phyloP scores from a whole-genome alignment of 1,140 invertebrate genomes.

The Hesperophylax magnus region DNA sequence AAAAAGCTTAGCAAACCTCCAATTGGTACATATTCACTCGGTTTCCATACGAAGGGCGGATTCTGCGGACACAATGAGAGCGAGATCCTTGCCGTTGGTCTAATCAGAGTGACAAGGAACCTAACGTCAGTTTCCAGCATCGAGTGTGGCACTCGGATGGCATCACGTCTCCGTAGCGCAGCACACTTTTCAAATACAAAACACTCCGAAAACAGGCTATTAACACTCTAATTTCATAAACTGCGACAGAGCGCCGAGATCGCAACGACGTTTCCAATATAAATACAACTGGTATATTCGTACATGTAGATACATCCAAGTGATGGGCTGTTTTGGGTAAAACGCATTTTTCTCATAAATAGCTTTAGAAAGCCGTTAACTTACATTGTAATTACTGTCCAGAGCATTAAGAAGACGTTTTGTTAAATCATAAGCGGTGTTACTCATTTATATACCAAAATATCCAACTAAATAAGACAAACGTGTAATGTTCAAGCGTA shows the following conservation, averaged over 20 bases:
- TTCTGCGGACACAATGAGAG: neutral
- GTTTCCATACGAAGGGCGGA: neutral
- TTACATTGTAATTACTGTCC: constrained; percentile 73
- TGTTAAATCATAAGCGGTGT: constrained; percentile 72
- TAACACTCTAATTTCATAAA: constrained; percentile 27
- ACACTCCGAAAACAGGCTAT: constrained; percentile 15
- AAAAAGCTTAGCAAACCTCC: constrained; percentile 40
- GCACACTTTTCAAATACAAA: constrained; percentile 5
- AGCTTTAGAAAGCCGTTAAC: constrained; percentile 61
- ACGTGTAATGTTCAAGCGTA: constrained; percentile 71
- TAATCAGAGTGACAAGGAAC: constrained; percentile 17
- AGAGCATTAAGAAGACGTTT: constrained; percentile 72
- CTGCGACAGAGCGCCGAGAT: neutral
- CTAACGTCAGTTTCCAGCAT: constrained; percentile 41
- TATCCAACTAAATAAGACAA: constrained; percentile 72
- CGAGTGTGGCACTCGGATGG: constrained; percentile 34
- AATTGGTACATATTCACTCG: neutral
- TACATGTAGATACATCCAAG: constrained; percentile 42
- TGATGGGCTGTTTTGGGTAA: constrained; percentile 46
- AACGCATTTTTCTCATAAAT: constrained; percentile 46
- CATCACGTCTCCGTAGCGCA: constrained; percentile 31
- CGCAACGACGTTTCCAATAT: constrained; percentile 14
- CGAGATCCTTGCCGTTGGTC: constrained; percentile 5
- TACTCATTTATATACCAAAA: constrained; percentile 73
- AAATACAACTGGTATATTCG: constrained; percentile 42